Percentiles rank a stretch among this genome's conserved stretches.
phyloP scores from a whole-genome alignment of 1,140 invertebrate species.

The Rhopalosiphum padi region DNA sequence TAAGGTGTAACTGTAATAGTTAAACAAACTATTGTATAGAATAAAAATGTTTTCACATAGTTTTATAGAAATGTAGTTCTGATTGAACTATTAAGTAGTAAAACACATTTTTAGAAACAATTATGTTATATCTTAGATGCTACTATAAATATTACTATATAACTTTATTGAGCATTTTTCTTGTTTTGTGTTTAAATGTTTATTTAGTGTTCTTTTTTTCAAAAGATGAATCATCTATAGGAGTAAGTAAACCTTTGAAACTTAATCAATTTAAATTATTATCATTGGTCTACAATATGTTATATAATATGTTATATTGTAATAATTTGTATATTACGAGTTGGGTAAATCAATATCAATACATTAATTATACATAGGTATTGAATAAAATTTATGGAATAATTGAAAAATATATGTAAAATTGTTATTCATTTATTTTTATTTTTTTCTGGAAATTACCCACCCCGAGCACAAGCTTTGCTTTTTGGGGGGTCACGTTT shows the following conservation, averaged over 20 bases:
- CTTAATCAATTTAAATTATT: not conserved
- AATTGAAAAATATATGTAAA: not conserved
- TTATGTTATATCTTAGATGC: slow-evolving; percentile 24
- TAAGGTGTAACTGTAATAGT: not conserved
- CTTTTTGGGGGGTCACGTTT: too few species aligned
- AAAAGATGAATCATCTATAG: not conserved
- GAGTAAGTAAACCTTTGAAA: slow-evolving; percentile 3
- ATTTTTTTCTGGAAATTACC: not conserved
- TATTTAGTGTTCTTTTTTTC: slow-evolving; percentile 36
- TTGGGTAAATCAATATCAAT: not conserved
- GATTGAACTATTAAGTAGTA: not conserved
- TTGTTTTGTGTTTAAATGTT: slow-evolving; percentile 40
- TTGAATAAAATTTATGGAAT: not conserved
- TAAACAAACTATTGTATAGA: not conserved
- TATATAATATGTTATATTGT: not conserved
- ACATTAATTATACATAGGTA: not conserved
- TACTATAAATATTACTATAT: slow-evolving; percentile 50
- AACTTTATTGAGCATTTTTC: not conserved
- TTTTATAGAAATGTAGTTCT: not conserved
- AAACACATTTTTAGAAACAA: not conserved
- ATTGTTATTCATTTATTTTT: not conserved
- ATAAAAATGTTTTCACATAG: not conserved
- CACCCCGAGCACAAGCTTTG: too few species aligned
- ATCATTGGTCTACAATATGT: not conserved
- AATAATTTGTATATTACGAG: not conserved